A percentile compares a stretch with the other conserved stretches of the same genome.
Conservation (phyloP, 2,888 invertebrate genomes). For the Deladenus siricidicola region DNA sequence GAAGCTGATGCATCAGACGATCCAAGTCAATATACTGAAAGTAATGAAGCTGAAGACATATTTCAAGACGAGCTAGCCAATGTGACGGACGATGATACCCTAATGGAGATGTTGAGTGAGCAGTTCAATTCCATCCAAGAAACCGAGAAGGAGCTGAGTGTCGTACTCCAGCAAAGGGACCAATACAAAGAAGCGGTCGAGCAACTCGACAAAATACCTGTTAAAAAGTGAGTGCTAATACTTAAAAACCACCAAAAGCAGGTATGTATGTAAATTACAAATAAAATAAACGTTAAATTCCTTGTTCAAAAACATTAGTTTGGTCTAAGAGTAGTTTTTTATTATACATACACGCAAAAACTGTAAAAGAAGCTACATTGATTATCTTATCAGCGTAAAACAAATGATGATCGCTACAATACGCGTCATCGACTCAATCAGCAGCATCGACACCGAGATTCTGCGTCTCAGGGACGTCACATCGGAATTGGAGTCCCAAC, state of each 20-base stretch:
- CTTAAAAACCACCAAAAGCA: background rate
- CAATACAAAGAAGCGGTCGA: background rate
- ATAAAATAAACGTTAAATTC: background rate
- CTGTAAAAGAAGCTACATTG: background rate
- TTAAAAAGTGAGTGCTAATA: background rate
- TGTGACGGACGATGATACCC: background rate
- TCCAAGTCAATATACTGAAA: background rate
- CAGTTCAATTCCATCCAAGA: background rate
- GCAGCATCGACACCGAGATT: background rate
- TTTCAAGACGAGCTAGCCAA: background rate
- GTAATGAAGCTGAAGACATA: background rate
- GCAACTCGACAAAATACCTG: background rate
- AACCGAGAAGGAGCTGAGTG: background rate
- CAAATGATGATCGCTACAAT: background rate
- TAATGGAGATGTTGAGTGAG: conserved; percentile 1
- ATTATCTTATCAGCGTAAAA: background rate
- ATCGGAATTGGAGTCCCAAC: background rate
- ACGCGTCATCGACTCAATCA: background rate
- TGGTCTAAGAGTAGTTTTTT: too few relatives aligned
- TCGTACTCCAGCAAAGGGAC: background rate
- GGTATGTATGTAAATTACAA: background rate
- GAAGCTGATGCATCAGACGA: too few relatives aligned
- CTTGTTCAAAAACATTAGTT: too few relatives aligned
- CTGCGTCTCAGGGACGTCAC: background rate
- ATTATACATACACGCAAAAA: too few relatives aligned